Conservation (phyloP, 2,888 invertebrate species). For the Dasypolia templi region DNA sequence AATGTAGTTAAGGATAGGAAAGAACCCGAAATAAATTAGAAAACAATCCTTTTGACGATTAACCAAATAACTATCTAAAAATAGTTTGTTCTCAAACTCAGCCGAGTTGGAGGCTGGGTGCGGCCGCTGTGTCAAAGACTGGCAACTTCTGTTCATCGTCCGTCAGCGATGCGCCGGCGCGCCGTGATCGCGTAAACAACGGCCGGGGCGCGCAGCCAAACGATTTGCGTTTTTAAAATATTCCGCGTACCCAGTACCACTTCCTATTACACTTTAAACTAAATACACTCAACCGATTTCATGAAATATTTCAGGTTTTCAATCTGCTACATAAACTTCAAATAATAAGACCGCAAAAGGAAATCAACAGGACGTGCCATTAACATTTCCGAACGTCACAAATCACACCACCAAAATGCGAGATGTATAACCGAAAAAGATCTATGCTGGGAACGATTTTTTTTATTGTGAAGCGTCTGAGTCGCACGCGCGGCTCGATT, state of each 20-base stretch:
- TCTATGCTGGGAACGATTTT: constrained; percentile 88
- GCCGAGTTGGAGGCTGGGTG: constrained; percentile 76
- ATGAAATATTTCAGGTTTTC: constrained; percentile 17
- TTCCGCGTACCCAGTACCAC: constrained; percentile 69
- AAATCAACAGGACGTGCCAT: constrained; percentile 85
- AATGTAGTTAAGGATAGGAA: neutral
- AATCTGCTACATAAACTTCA: constrained; percentile 48
- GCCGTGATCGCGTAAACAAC: constrained; percentile 83
- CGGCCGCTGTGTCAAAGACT: constrained; percentile 85
- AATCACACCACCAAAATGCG: constrained; percentile 90
- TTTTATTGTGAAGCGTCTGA: constrained; percentile 84
- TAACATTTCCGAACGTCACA: constrained; percentile 90
- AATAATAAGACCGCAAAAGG: constrained; percentile 73
- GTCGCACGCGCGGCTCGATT: constrained; percentile 90
- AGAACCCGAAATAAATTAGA: constrained; percentile 42
- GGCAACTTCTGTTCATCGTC: constrained; percentile 83
- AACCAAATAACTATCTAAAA: constrained; percentile 73
- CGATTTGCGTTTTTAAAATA: constrained; percentile 84
- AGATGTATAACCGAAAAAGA: constrained; percentile 89
- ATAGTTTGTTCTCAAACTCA: constrained; percentile 73
- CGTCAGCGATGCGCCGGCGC: constrained; percentile 76
- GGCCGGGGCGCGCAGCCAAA: constrained; percentile 72
- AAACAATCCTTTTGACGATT: constrained; percentile 71
- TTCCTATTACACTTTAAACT: constrained; percentile 62
- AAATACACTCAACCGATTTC: constrained; percentile 32